phyloP scores from a whole-genome alignment of 2,113 vertebrate species.

The Engraulis encrasicolus region DNA sequence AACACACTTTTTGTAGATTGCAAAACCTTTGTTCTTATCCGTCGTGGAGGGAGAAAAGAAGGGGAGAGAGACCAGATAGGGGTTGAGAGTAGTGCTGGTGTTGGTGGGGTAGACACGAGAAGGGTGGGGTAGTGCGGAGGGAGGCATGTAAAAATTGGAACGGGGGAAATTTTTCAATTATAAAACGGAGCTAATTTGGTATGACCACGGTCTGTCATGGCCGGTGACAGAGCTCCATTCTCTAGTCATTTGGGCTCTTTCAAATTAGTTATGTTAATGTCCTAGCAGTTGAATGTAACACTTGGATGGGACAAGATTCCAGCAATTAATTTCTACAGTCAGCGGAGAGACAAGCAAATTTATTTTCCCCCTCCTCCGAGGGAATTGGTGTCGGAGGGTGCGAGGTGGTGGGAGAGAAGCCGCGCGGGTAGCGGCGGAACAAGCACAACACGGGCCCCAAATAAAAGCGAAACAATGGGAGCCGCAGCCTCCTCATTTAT shows the following conservation, averaged over 20 bases:
- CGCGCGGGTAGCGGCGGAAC: constrained; percentile 96
- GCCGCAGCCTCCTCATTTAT: constrained; percentile 99
- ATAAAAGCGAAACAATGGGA: constrained; percentile 99
- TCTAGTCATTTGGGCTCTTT: constrained; percentile 99
- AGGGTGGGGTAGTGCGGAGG: constrained; percentile 51
- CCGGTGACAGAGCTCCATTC: constrained; percentile 99
- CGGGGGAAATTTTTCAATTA: constrained; percentile 89
- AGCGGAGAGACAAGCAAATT: constrained; percentile 99
- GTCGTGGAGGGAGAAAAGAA: constrained; percentile 71
- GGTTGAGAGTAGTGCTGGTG: not conserved
- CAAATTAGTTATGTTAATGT: constrained; percentile 99
- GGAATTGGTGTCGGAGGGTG: constrained; percentile 97
- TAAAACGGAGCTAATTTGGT: constrained; percentile 99
- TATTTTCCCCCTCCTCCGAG: constrained; percentile 99
- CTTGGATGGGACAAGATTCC: constrained; percentile 99
- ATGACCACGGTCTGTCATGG: constrained; percentile 99
- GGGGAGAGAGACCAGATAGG: constrained; percentile 47
- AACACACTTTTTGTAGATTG: constrained; percentile 98
- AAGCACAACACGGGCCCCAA: constrained; percentile 99
- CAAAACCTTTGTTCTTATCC: constrained; percentile 98
- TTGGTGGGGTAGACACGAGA: not conserved
- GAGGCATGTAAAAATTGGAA: constrained; percentile 77
- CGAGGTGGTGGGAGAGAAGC: constrained; percentile 93
- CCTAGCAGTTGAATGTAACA: constrained; percentile 99
- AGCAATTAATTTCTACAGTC: constrained; percentile 99